A percentile compares a stretch with the other conserved stretches of the same genome.
Conservation (phyloP, 2,797 vertebrate genomes). For the Gymnothorax reevesii region DNA sequence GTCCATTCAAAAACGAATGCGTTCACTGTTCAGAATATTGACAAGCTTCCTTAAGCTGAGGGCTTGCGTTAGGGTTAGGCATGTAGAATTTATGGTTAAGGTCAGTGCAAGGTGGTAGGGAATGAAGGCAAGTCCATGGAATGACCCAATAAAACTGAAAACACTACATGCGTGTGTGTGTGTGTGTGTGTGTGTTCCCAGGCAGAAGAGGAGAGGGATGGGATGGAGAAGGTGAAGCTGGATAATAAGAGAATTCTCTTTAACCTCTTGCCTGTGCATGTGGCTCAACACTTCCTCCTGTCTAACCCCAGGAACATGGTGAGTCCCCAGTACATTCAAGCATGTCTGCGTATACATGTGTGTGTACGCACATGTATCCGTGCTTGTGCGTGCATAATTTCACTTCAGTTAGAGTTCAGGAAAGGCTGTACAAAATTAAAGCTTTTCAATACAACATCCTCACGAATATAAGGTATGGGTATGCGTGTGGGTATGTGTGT, state of each 20-base stretch:
- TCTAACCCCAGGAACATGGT: slow-evolving; percentile 89
- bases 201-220: slow-evolving; percentile 85
- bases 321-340: slow-evolving; percentile 41
- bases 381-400: background rate
- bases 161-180: background rate
- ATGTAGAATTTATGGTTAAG: no score
- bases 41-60: no score
- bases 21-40: no score
- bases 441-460: no score
- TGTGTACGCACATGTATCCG: background rate
- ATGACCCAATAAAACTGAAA: no score
- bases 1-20: no score
- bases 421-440: no score
- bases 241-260: slow-evolving; percentile 88
- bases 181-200: slow-evolving; percentile 43
- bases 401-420: no score
- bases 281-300: slow-evolving; percentile 86
- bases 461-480: no score
- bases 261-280: slow-evolving; percentile 83
- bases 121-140: no score
- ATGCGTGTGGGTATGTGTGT: slow-evolving; percentile 11
- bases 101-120: no score
- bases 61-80: no score
- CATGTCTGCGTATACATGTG: background rate
- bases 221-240: slow-evolving; percentile 85